Conservation (phyloP, 2,113 vertebrate species). For the Heptranchias perlo region DNA sequence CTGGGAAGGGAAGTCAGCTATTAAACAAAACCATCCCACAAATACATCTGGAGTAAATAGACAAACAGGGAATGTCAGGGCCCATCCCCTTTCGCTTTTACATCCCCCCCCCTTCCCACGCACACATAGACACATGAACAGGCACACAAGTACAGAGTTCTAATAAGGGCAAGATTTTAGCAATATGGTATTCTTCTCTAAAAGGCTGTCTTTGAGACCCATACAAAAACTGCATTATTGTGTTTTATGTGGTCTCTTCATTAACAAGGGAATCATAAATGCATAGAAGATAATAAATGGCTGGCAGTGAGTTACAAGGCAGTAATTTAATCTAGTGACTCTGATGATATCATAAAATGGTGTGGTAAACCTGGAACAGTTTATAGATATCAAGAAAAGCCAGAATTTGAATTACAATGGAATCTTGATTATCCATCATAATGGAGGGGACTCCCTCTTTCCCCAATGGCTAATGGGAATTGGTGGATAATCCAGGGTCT, state of each 20-base stretch:
- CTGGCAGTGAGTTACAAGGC: background rate
- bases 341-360: background rate
- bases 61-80: conserved; percentile 5
- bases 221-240: background rate
- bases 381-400: background rate
- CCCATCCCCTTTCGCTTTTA: background rate
- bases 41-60: background rate
- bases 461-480: background rate
- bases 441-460: background rate
- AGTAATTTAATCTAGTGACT: background rate
- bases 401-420: background rate
- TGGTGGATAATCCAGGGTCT: background rate
- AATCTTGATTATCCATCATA: background rate
- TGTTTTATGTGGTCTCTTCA: background rate
- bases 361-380: background rate
- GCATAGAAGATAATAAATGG: conserved; percentile 4
- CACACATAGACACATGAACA: background rate
- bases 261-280: background rate
- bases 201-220: background rate
- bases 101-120: background rate
- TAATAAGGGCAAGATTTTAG: background rate
- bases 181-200: conserved; percentile 10
- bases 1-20: background rate
- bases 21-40: conserved; percentile 11
- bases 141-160: background rate